These are phyloP conservation scores for Labroides dimidiatus DNA, from an alignment of 2,797 vertebrate genomes.

Conservation along the genomic window DNA sequence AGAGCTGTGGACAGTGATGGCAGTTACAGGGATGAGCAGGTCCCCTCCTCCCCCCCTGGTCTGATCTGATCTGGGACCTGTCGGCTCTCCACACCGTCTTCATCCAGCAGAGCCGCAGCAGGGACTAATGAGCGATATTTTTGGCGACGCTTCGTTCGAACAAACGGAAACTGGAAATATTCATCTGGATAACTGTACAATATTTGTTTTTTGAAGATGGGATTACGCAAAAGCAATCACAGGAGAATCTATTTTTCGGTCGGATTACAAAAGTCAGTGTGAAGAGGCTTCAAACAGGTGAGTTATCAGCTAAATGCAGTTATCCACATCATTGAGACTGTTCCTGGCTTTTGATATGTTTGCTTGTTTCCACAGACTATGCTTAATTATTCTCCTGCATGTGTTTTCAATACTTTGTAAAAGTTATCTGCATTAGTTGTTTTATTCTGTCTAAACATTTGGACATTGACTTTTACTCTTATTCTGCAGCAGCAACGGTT, in stretches of 20 bases:
- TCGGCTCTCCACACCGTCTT: slow-evolving; percentile 35
- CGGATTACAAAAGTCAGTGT: slow-evolving; percentile 47
- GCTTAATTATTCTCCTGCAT: no score
- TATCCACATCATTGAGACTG: no score
- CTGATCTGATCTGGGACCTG: slow-evolving; percentile 66
- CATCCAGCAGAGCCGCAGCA: slow-evolving; percentile 23
- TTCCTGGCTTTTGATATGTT: no score
- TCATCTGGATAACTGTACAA: slow-evolving; percentile 10
- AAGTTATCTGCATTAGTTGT: no score
- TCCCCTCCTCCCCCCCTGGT: slow-evolving; percentile 64
- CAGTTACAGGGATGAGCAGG: slow-evolving; percentile 16
- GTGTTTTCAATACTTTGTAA: no score
- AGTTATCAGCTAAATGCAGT: slow-evolving; percentile 8
- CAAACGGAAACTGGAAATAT: slow-evolving; percentile 21
- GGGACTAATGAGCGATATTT: slow-evolving; percentile 29
- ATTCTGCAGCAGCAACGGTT: not conserved
- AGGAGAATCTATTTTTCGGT: slow-evolving; percentile 31
- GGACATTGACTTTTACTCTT: not conserved
- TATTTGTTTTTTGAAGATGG: slow-evolving; percentile 61
- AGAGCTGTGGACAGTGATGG: not conserved
- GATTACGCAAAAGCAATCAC: slow-evolving; percentile 35
- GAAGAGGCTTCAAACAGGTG: slow-evolving; percentile 69
- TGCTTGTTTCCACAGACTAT: no score
- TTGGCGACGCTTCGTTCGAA: slow-evolving; percentile 9
- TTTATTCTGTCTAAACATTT: not conserved